Base-by-base conservation (phyloP, 2,797 vertebrate genomes). In the Allobates femoralis region DNA sequence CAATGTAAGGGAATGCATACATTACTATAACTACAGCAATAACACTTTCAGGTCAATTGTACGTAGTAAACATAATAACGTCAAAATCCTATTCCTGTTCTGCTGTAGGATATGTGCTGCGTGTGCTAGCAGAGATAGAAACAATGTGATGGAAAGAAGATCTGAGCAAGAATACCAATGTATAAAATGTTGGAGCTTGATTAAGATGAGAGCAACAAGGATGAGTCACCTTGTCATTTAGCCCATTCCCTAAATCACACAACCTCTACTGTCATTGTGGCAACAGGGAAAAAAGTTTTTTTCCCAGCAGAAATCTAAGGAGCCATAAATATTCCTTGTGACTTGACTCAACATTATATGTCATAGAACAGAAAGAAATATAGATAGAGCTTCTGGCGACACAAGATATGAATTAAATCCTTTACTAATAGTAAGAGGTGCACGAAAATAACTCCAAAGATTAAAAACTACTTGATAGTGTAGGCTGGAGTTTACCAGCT, bases 171-270 rank as follows among this genome's bases (percentile, higher is more conserved):
- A 73, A 78, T 78, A n/a, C 34, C 80, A 71, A 75, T 80, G 46
- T 84, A 78, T 21, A 67, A 87, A 78, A 55, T 80, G 83, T 73
- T 64, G 55, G 84, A 84, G 69, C 81, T 84, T 87, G 86, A 87
- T 80, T 84, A 87, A 87, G 82, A 87, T 84, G 81, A 88, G 83
- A 88, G 71, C 62, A 41, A 84, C 86, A 81, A 88, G 83, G 86
- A 88, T 88, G 86, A 85, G 86, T 85, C 82, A 88, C 86, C 86
- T 88, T 85, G 86, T 88, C 82, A 88, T 88, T 88, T 84, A 88
- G 86, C 66, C 50, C 15, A 16, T 88, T 88, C 78, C 77, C 83
- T 88, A 88, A 88, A 88, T 88, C 86, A 88, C 58, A 58, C 58
- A 85, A 83, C 86, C 86, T 88, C 58, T 62, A 88, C 82, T 88